These are phyloP conservation scores for Drosophila falleni DNA, from an alignment of 2,888 invertebrate genomes.

Conservation along the genomic window DNA sequence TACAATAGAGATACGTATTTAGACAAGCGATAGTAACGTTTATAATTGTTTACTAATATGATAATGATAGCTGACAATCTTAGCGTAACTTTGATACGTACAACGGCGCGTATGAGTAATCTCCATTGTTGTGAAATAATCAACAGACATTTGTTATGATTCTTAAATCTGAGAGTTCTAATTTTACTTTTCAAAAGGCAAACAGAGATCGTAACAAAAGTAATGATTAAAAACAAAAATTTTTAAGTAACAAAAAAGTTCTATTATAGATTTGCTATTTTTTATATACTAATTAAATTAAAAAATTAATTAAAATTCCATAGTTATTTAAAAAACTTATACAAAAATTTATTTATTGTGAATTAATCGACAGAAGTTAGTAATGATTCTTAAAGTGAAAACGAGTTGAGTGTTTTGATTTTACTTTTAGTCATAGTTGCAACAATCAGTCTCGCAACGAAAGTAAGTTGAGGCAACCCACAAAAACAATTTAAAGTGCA, in stretches of 20 bases:
- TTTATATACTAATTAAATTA: too few species aligned
- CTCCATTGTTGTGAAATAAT: conserved; percentile 21
- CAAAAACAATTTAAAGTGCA: conserved; percentile 52
- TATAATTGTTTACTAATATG: conserved; percentile 45
- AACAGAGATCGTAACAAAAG: too few species aligned
- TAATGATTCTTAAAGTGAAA: not conserved
- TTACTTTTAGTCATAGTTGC: conserved; percentile 5
- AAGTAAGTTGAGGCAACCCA: conserved; percentile 45
- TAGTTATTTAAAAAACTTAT: too few species aligned
- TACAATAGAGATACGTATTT: not conserved
- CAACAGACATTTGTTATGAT: not conserved
- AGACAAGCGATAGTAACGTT: conserved; percentile 16
- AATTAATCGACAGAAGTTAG: conserved; percentile 1
- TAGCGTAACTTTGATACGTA: conserved; percentile 3
- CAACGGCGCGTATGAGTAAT: conserved; percentile 50
- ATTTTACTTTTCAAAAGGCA: conserved; percentile 2
- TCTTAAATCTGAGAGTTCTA: not conserved
- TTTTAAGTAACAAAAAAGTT: too few species aligned
- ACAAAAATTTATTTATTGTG: too few species aligned
- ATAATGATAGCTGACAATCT: conserved; percentile 28
- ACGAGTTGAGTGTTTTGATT: not conserved
- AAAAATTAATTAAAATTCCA: too few species aligned
- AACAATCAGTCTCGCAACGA: conserved; percentile 34
- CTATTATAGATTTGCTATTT: too few species aligned
- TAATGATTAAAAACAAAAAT: too few species aligned